These are phyloP conservation scores for Ammodytes dubius DNA, from an alignment of 2,113 vertebrate genomes.

Conservation along the genomic window DNA sequence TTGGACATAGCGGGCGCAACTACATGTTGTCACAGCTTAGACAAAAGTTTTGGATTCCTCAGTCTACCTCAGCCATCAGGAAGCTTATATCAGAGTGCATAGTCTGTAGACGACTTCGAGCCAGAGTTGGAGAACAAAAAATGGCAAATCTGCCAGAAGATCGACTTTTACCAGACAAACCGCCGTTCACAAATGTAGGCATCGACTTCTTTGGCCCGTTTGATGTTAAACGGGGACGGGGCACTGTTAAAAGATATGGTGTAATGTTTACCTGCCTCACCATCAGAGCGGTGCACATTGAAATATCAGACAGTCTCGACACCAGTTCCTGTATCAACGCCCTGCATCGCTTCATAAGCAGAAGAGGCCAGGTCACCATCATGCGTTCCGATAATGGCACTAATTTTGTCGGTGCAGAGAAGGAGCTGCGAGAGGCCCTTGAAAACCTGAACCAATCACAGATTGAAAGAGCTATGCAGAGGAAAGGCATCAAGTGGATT, in stretches of 20 bases:
- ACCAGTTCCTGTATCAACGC: slow-evolving; percentile 22
- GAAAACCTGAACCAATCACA: not conserved
- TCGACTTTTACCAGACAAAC: not conserved
- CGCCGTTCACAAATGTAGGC: slow-evolving; percentile 1
- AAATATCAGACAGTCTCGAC: slow-evolving; percentile 8
- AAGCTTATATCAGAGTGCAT: no score
- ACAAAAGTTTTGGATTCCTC: no score
- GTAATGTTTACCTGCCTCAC: slow-evolving; percentile 10
- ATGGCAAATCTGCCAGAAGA: slow-evolving; percentile 1
- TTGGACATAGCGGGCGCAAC: no score
- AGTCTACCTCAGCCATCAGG: no score
- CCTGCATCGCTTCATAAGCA: not conserved
- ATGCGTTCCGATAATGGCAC: slow-evolving; percentile 20
- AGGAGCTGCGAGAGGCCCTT: not conserved
- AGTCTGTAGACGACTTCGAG: no score
- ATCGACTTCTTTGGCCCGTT: slow-evolving; percentile 10
- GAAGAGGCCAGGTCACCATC: not conserved
- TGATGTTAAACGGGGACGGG: slow-evolving; percentile 2
- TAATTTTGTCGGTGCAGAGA: slow-evolving; percentile 3
- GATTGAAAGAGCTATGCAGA: not conserved
- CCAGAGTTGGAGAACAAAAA: not conserved
- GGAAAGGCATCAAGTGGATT: slow-evolving; percentile 9
- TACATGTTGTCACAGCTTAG: no score
- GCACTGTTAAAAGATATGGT: not conserved
- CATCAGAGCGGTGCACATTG: not conserved